Conservation (phyloP, 1,140 invertebrate genomes). For the Formica selysi region DNA sequence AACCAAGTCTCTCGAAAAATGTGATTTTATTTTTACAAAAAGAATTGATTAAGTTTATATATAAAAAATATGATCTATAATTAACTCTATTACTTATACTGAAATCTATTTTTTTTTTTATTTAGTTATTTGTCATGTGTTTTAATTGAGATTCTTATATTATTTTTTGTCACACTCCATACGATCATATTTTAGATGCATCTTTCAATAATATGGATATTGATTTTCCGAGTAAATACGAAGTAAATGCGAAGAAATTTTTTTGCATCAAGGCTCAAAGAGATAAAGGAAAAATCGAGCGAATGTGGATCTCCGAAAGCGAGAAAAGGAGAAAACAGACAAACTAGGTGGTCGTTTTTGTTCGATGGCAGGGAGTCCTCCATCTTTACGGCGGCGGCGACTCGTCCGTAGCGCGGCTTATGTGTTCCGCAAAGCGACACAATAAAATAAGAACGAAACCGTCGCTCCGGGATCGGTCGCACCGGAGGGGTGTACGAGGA, state of each 20-base stretch:
- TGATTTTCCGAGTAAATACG: slow-evolving; percentile 19
- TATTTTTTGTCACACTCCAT: not conserved
- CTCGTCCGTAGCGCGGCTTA: slow-evolving; percentile 35
- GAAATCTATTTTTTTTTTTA: not conserved
- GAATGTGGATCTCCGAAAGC: not conserved
- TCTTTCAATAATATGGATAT: not conserved
- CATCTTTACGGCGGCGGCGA: slow-evolving; percentile 40
- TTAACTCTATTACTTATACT: not conserved
- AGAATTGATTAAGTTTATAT: no score
- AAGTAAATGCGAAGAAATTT: not conserved
- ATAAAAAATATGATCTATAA: no score
- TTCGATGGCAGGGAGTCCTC: slow-evolving; percentile 7
- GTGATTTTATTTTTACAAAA: no score
- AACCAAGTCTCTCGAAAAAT: no score
- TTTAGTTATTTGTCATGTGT: not conserved
- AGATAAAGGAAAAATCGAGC: not conserved
- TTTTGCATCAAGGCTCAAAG: not conserved
- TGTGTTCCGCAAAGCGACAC: slow-evolving; percentile 52
- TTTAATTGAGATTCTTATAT: not conserved
- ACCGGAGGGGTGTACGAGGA: not conserved
- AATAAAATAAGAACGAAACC: slow-evolving; percentile 61
- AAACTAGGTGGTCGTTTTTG: not conserved
- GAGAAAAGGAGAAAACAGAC: not conserved
- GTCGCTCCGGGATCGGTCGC: not conserved
- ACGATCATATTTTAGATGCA: not conserved